Conservation (phyloP, 2,797 vertebrate genomes). For the Phoxinus dragarum region DNA sequence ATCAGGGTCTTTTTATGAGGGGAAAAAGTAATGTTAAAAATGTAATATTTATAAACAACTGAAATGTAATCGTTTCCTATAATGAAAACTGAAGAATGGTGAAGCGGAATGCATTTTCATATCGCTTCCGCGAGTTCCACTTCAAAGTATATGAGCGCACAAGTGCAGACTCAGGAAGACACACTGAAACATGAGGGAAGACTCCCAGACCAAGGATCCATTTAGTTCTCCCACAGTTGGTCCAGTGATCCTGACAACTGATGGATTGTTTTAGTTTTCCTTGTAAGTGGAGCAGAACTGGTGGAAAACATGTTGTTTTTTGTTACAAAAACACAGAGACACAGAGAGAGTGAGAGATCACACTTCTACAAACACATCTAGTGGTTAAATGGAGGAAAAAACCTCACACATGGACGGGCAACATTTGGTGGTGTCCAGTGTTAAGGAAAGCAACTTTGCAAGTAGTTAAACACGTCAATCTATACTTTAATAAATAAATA, state of each 20-base stretch:
- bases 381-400: conserved; percentile 1
- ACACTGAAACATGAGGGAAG: conserved; percentile 40
- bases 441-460: neutral
- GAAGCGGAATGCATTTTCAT: conserved; percentile 11
- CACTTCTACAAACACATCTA: conserved; percentile 60
- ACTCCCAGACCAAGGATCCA: conserved; percentile 46
- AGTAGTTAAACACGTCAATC: neutral
- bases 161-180: conserved; percentile 36
- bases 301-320: conserved; percentile 51
- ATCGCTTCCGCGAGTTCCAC: conserved; percentile 14
- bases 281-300: conserved; percentile 66
- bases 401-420: neutral
- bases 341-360: conserved; percentile 50
- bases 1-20: neutral
- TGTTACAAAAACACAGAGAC: conserved; percentile 55
- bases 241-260: conserved; percentile 64
- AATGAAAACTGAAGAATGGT: neutral
- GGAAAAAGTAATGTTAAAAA: neutral
- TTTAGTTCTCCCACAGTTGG: conserved; percentile 56
- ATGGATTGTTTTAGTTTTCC: conserved; percentile 68
- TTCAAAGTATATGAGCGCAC: conserved; percentile 21
- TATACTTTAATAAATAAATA: neutral
- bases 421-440: neutral
- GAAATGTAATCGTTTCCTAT: neutral
- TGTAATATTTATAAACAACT: neutral